Conservation (phyloP, 2,888 invertebrate species). For the Petrophora chlorosata region DNA sequence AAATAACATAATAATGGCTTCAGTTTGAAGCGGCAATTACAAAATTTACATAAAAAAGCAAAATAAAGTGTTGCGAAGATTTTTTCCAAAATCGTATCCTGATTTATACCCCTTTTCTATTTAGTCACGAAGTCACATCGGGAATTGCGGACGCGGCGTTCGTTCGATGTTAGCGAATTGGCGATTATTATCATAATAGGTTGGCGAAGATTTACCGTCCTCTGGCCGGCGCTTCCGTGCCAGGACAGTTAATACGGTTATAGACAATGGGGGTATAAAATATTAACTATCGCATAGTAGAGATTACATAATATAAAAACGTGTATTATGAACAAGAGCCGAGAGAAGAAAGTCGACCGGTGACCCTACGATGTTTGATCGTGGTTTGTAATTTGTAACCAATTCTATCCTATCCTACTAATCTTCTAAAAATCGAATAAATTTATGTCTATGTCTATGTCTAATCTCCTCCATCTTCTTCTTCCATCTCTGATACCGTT, state of each 20-base stretch:
- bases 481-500: too few relatives aligned
- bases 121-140: conserved; percentile 20
- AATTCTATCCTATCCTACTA: too few relatives aligned
- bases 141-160: conserved; percentile 48
- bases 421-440: too few relatives aligned
- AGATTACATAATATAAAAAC: too few relatives aligned
- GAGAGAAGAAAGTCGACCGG: background rate
- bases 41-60: background rate
- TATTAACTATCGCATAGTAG: too few relatives aligned
- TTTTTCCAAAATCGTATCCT: conserved; percentile 1
- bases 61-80: background rate
- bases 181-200: conserved; percentile 78
- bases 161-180: conserved; percentile 68
- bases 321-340: background rate
- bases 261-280: conserved; percentile 21
- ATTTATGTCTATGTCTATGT: too few relatives aligned
- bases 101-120: conserved; percentile 17
- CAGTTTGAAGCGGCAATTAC: too few relatives aligned
- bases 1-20: too few relatives aligned
- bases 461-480: too few relatives aligned
- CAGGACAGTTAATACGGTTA: conserved; percentile 14
- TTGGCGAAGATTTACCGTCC: conserved; percentile 64
- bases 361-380: too few relatives aligned
- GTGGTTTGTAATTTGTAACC: too few relatives aligned
- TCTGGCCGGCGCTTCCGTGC: conserved; percentile 8